Conservation (phyloP, 1,140 invertebrate species). For the Steinernema feltiae region DNA sequence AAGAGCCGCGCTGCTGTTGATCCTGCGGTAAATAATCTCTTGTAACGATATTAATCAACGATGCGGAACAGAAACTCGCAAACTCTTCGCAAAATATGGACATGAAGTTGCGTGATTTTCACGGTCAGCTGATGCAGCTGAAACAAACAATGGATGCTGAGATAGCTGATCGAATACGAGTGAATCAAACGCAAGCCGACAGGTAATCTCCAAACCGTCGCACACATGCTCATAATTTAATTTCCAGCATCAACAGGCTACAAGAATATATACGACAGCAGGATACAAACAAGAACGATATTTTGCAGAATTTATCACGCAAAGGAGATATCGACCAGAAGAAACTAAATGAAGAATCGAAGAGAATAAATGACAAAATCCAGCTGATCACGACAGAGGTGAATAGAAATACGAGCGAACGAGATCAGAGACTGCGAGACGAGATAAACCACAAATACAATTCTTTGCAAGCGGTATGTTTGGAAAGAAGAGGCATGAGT, state of each 20-base stretch:
- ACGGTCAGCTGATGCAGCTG: constrained; percentile 46
- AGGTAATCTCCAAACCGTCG: constrained; percentile 14
- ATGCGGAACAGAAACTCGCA: constrained; percentile 42
- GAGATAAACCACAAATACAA: constrained; percentile 42
- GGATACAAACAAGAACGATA: constrained; percentile 43
- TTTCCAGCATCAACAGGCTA: constrained; percentile 43
- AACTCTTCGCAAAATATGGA: constrained; percentile 46
- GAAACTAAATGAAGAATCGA: constrained; percentile 45
- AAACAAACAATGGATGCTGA: constrained; percentile 42
- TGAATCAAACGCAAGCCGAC: constrained; percentile 37
- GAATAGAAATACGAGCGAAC: constrained; percentile 33
- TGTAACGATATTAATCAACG: constrained; percentile 7
- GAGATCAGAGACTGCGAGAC: constrained; percentile 44
- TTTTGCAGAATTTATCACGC: constrained; percentile 40
- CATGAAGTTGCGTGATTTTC: constrained; percentile 41
- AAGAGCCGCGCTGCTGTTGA: constrained; percentile 46
- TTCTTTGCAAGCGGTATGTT: constrained; percentile 39
- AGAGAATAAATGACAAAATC: constrained; percentile 48
- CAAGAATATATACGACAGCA: constrained; percentile 51
- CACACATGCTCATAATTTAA: not conserved
- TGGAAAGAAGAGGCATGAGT: too few species aligned
- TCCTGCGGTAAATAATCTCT: constrained; percentile 37
- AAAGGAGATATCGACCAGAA: constrained; percentile 45
- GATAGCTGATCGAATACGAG: constrained; percentile 34
- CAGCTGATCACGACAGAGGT: constrained; percentile 45